Percentiles rank a stretch among this genome's conserved stretches.
Conservation (phyloP, 2,888 invertebrate species). For the Mallateleia sp. region DNA sequence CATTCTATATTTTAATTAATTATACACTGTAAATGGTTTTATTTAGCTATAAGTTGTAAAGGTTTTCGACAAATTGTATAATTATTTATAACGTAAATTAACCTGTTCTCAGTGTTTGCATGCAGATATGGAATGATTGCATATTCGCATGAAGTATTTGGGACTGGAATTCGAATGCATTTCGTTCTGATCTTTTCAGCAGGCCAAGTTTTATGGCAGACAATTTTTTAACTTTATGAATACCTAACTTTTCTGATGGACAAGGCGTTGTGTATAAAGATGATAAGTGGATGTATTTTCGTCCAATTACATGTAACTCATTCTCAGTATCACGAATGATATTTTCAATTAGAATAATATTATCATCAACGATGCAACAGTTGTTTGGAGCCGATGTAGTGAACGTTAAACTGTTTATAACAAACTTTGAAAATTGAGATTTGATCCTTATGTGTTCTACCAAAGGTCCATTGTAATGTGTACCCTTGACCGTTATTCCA, state of each 20-base stretch:
- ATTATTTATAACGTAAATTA: too few relatives aligned
- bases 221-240: constrained; percentile 3
- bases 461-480: constrained; percentile 8
- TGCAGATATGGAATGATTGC: too few relatives aligned
- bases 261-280: constrained; percentile 7
- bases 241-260: background rate
- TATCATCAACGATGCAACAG: constrained; percentile 20
- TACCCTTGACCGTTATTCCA: background rate
- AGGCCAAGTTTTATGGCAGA: too few relatives aligned
- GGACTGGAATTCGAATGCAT: too few relatives aligned
- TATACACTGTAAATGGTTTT: too few relatives aligned
- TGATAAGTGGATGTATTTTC: background rate
- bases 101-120: too few relatives aligned
- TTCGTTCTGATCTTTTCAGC: too few relatives aligned
- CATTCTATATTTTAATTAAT: too few relatives aligned
- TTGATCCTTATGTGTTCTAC: too few relatives aligned
- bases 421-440: constrained; percentile 24
- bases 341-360: constrained; percentile 22
- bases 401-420: background rate
- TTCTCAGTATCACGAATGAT: background rate
- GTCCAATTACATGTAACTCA: constrained; percentile 4
- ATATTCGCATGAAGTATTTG: too few relatives aligned
- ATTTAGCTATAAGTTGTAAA: too few relatives aligned
- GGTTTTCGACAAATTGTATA: too few relatives aligned
- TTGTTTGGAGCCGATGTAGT: constrained; percentile 25